Percentiles rank a stretch among this genome's conserved stretches.
Conservation (phyloP, 2,113 vertebrate species). For the Cygnus buccinator region DNA sequence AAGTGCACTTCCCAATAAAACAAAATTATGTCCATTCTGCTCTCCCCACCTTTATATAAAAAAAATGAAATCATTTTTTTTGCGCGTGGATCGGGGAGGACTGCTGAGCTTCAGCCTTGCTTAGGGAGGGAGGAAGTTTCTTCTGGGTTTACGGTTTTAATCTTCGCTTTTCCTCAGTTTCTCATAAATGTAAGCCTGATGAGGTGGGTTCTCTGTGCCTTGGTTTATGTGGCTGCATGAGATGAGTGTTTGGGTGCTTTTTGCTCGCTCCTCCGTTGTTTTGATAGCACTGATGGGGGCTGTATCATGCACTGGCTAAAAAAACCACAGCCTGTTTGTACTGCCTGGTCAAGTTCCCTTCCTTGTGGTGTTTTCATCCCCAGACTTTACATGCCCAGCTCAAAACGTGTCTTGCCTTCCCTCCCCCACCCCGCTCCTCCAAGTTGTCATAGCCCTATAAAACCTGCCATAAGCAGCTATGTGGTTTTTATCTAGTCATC, state of each 20-base stretch:
- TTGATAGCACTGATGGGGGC: no score
- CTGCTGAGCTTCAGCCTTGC: not conserved
- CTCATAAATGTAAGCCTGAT: not conserved
- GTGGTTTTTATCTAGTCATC: not conserved
- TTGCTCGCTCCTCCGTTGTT: not conserved
- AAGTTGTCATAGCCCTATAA: not conserved
- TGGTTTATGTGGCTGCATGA: not conserved
- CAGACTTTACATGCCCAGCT: not conserved
- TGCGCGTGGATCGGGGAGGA: accelerated
- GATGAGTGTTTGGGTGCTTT: not conserved
- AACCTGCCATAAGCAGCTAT: not conserved
- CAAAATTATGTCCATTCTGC: not conserved
- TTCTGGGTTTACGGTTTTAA: not conserved
- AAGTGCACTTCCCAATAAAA: not conserved
- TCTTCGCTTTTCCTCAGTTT: not conserved
- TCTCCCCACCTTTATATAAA: not conserved
- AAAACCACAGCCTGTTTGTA: not conserved
- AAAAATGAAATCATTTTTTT: not conserved
- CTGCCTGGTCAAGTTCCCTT: not conserved
- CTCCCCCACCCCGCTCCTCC: accelerated
- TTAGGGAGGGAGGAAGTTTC: not conserved
- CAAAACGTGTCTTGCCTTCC: accelerated
- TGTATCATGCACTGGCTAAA: not conserved
- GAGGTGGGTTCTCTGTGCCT: accelerated
- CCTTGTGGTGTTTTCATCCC: not conserved